These are phyloP conservation scores for Ptilodon capucinus DNA, from an alignment of 2,888 invertebrate species.

Conservation along the genomic window DNA sequence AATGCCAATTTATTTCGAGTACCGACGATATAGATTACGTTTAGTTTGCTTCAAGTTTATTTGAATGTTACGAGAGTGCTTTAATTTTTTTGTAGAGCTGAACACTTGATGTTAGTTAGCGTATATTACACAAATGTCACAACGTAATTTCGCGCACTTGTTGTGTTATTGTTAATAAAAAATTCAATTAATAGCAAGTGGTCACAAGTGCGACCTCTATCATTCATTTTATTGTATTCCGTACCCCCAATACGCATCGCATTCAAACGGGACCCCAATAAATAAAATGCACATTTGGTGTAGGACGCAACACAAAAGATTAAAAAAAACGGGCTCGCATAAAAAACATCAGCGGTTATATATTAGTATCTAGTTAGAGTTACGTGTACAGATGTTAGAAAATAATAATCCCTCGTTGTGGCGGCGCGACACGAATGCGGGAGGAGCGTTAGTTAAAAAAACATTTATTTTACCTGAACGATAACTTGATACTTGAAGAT, in stretches of 20 bases:
- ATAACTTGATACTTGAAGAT: conserved; percentile 38
- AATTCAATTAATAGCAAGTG: conserved; percentile 73
- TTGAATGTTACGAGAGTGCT: too few species aligned
- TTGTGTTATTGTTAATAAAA: conserved; percentile 54
- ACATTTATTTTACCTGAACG: conserved; percentile 49
- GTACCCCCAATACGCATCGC: conserved; percentile 44
- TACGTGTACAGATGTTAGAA: conserved; percentile 76
- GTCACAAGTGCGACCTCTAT: conserved; percentile 71
- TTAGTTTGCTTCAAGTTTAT: too few species aligned
- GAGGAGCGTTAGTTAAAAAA: conserved; percentile 42
- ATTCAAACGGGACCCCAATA: conserved; percentile 60
- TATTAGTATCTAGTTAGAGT: conserved; percentile 81
- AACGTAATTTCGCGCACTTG: conserved; percentile 48
- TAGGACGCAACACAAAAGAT: conserved; percentile 69
- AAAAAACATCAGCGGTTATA: conserved; percentile 81
- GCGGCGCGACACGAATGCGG: conserved; percentile 38
- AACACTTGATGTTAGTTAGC: not conserved
- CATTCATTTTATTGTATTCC: conserved; percentile 58
- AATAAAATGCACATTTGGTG: conserved; percentile 78
- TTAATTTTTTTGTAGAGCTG: not conserved
- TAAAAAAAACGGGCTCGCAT: conserved; percentile 70
- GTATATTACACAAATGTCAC: conserved; percentile 12
- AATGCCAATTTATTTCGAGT: too few species aligned
- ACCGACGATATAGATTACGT: too few species aligned
- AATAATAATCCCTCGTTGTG: conserved; percentile 67